Conservation (phyloP, 1,140 invertebrate genomes). For the Ectropis grisescens region DNA sequence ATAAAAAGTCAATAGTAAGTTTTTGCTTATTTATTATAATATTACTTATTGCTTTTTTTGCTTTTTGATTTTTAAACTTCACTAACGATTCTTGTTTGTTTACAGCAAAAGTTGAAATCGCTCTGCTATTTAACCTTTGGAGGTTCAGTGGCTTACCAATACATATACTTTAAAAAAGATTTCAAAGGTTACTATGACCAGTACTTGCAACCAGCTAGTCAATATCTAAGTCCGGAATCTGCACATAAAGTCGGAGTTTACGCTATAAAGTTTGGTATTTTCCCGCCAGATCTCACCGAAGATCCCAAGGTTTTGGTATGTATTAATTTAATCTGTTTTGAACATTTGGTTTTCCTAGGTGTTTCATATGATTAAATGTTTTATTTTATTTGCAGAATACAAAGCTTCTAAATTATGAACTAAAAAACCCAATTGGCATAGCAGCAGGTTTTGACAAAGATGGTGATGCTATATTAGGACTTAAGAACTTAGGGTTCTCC, state of each 20-base stretch:
- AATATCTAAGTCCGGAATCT: slow-evolving; percentile 79
- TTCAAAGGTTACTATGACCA: slow-evolving; percentile 82
- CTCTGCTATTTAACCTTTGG: slow-evolving; percentile 70
- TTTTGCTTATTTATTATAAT: no score
- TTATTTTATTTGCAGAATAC: slow-evolving; percentile 70
- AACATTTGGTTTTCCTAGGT: no score
- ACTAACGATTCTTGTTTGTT: slow-evolving; percentile 12
- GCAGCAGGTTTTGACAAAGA: slow-evolving; percentile 99
- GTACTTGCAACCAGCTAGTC: slow-evolving; percentile 78
- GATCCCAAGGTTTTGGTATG: slow-evolving; percentile 77
- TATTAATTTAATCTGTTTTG: slow-evolving; percentile 14
- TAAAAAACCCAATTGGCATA: slow-evolving; percentile 93
- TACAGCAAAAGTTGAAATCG: slow-evolving; percentile 72
- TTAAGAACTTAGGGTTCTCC: slow-evolving; percentile 91
- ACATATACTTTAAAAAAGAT: slow-evolving; percentile 78
- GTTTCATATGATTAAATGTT: no score
- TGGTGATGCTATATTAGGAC: slow-evolving; percentile 88
- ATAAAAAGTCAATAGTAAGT: no score
- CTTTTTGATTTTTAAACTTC: no score
- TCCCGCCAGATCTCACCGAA: slow-evolving; percentile 70
- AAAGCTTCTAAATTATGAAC: slow-evolving; percentile 77
- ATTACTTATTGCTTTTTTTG: no score
- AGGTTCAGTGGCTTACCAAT: slow-evolving; percentile 73
- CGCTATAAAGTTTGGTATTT: slow-evolving; percentile 81
- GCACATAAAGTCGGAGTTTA: slow-evolving; percentile 84